Evolutionary conservation across 2,113 vertebrate species (phyloP).

Genomic region (Solea solea): DNA sequence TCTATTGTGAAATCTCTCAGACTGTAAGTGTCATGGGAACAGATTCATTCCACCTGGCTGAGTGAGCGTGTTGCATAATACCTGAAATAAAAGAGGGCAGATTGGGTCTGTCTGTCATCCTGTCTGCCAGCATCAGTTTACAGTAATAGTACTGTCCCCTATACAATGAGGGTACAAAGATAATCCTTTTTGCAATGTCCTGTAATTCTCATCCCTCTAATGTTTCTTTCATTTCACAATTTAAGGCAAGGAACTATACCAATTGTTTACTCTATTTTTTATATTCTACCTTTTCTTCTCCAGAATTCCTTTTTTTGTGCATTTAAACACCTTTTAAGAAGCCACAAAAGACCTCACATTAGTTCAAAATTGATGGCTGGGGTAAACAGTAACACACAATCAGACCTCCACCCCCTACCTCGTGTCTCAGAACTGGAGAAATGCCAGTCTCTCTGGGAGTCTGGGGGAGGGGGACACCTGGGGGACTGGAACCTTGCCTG

Average conservation of each 20-base stretch:
- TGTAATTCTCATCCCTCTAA: not conserved
- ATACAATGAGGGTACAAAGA: conserved; percentile 1
- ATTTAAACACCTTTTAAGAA: not conserved
- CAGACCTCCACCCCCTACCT: conserved; percentile 4
- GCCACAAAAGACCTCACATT: not conserved
- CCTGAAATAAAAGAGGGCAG: conserved; percentile 9
- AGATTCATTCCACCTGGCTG: conserved; percentile 43
- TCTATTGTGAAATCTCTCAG: conserved; percentile 44
- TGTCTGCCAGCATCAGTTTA: not conserved
- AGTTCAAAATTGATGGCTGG: not conserved
- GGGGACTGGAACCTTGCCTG: conserved; percentile 27
- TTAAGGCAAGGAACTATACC: no score
- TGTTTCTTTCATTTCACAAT: not conserved
- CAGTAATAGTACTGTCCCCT: not conserved
- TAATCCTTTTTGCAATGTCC: not conserved
- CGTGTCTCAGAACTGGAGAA: conserved; percentile 20
- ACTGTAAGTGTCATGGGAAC: conserved; percentile 12
- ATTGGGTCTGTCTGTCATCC: not conserved
- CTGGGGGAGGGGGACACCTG: conserved; percentile 53
- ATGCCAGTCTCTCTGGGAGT: conserved; percentile 36
- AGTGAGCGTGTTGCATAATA: conserved; percentile 51
- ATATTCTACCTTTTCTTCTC: not conserved
- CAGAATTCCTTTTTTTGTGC: not conserved
- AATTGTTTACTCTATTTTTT: not conserved
- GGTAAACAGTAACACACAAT: conserved; percentile 3